Percentiles rank a stretch among this genome's conserved stretches.
These are phyloP conservation scores for Pseudomugil gertrudae DNA, from an alignment of 2,797 vertebrate species.

Conservation along the genomic window DNA sequence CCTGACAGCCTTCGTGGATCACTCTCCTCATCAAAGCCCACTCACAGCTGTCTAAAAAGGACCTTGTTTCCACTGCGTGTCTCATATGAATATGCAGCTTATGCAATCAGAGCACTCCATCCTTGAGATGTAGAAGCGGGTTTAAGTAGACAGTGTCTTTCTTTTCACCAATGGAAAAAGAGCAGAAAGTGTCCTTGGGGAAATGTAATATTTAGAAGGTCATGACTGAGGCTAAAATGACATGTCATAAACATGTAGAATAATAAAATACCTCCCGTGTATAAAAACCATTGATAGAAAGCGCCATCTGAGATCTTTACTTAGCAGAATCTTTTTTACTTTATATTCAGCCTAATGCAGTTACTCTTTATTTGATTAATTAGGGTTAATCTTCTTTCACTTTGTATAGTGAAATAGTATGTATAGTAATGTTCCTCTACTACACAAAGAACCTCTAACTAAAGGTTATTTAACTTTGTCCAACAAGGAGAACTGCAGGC, in stretches of 20 bases:
- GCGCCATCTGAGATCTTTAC: neutral
- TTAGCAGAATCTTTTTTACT: too few relatives aligned
- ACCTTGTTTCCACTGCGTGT: conserved; percentile 31
- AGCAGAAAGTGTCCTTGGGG: neutral
- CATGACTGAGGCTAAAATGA: neutral
- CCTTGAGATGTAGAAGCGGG: conserved; percentile 14
- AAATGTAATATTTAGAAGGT: conserved; percentile 9
- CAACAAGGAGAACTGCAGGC: too few relatives aligned
- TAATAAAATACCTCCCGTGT: too few relatives aligned
- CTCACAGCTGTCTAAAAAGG: conserved; percentile 63
- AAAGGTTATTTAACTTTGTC: too few relatives aligned
- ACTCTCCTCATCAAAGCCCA: conserved; percentile 65
- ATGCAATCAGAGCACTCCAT: conserved; percentile 43
- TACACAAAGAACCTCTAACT: too few relatives aligned
- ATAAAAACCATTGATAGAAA: too few relatives aligned
- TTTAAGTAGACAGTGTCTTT: conserved; percentile 16
- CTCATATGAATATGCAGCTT: conserved; percentile 35
- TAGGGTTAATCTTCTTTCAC: too few relatives aligned
- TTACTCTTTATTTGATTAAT: too few relatives aligned
- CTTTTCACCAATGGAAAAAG: neutral
- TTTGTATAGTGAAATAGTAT: too few relatives aligned
- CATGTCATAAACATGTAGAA: too few relatives aligned
- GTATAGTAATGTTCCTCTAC: too few relatives aligned
- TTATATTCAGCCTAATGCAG: too few relatives aligned
- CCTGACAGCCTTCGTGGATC: conserved; percentile 64